A percentile compares a stretch with the other conserved stretches of the same genome.
phyloP scores from a whole-genome alignment of 1,140 invertebrate genomes.

The Araneus ventricosus region DNA sequence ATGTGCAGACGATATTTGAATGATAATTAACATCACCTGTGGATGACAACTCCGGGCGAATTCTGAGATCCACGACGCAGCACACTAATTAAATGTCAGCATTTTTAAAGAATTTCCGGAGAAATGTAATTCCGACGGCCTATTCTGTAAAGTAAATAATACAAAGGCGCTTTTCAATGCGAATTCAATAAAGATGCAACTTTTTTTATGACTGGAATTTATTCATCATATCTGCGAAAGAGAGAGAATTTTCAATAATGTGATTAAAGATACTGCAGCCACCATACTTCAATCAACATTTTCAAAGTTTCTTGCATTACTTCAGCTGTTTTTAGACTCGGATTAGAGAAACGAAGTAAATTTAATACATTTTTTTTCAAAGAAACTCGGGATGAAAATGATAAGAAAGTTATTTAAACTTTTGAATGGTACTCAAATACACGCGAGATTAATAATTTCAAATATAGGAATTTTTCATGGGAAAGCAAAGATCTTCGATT shows the following conservation, averaged over 20 bases:
- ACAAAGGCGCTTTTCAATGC: background rate
- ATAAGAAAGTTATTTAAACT: no score
- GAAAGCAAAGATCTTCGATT: no score
- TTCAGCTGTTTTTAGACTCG: no score
- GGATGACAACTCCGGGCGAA: background rate
- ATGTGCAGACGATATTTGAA: background rate
- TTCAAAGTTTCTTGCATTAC: no score
- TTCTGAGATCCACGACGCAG: background rate
- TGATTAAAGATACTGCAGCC: background rate
- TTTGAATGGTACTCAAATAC: no score
- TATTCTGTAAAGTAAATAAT: background rate
- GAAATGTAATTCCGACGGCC: background rate
- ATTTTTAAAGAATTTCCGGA: background rate
- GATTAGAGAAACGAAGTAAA: no score
- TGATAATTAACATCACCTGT: constrained; percentile 14
- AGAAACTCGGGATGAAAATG: no score
- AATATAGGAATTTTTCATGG: no score
- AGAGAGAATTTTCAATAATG: background rate
- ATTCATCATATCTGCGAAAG: background rate
- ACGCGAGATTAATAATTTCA: no score
- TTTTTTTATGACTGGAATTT: background rate
- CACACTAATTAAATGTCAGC: background rate
- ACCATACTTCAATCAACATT: no score
- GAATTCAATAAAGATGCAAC: background rate
- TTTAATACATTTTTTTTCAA: no score